Base-by-base conservation (phyloP, 2,797 vertebrate species). In the Paramormyrops hopkinsi region DNA sequence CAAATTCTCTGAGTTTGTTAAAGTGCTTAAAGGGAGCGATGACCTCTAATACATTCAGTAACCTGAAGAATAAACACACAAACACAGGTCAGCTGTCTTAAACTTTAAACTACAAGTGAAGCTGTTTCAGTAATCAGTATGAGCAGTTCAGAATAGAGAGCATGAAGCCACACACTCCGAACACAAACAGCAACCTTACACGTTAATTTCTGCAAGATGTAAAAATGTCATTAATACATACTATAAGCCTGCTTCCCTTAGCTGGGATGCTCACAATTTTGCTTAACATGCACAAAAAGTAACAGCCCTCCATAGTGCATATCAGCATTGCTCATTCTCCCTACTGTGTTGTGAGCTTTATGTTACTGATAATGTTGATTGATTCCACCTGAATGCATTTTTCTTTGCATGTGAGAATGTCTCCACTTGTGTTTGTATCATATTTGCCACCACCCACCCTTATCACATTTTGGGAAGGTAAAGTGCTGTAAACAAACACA, bases 1-100 rank as follows among this genome's bases (percentile, higher is more conserved):
- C 98, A 95, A 99, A 99, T 96, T 99, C 99, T 97, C 99, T 96
- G 96, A 99, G 98, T 95, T 99, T 99, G 97, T 99, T 99, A 98
- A 99, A 99, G 98, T 99, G 99, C 98, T 99, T 99, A 96, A 99
- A 99, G 92, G 99, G 99, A 92, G 99, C 99, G 88, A 99, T 97
- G 92, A 99, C 97, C 95, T 99, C 99, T 94, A 99, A 96, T 94
- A 99, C 98, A 96, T 99, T 99, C 96, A 99, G 94, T 92, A 99
- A 96, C 93, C 98, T 99, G 95, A 51, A 90, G 53, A 37, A 85
- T 69, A 50, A 84, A 84, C 41, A 50, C 44, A 11, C 37, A 83
- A 50, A 83, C 37, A 83, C 17, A 48, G 17, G 79, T 44, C 69
- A 76, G 17, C 69, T 76, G 22, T 65, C 59, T 25, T 62, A 65